Base-by-base conservation (phyloP, 1,140 invertebrate species). In the Tetramorium parvispinum region DNA sequence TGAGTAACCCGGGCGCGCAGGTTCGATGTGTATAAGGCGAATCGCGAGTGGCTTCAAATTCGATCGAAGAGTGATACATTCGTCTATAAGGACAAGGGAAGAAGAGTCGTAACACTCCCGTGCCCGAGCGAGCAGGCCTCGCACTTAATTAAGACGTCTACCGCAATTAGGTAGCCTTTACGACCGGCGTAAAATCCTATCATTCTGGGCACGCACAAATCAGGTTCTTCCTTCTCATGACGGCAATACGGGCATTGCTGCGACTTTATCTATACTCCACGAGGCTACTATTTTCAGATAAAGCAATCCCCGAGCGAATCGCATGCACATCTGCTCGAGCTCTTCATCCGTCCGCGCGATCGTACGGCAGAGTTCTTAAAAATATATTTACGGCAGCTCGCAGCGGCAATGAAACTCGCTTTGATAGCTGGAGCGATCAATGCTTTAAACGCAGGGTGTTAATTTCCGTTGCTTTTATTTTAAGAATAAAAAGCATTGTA, bases 91-190 rank as follows among this genome's bases (percentile, higher is more conserved):
- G 55, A 55, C 32, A 32, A 16, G 32, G 21, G 21, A 59, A 32
- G 43, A 86, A 70, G 43, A 10, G 49, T 16, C 55, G 27, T 79
- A 85, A 89, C 79, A 53, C 43, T 11, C 53, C 11, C 24, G 40
- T 43, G 21, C 57, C 57, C 63, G 65, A 27, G 73, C 86, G 51
- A 81, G 32, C 43, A 59, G 73, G 18, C 59, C 61, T 83, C 40
- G 81, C 57, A 75, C 73, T 90, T 89, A 92, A 92, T 92, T 91
- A 92, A 92, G 91, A 92, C 78, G 85, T 92, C 65, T 63, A 10
- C 49, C 49, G 89, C 91, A 92, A 92, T 92, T 92, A 92, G 85
- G 70, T 57, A 49, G 71, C 59, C 59, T 87, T 86, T 89, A 77
- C 73, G 85, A 82, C 86, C 88, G 76, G 46, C 65, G 71, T 79